These are phyloP conservation scores for Hypselothyrea guttata DNA, from an alignment of 2,888 invertebrate genomes.

Conservation along the genomic window DNA sequence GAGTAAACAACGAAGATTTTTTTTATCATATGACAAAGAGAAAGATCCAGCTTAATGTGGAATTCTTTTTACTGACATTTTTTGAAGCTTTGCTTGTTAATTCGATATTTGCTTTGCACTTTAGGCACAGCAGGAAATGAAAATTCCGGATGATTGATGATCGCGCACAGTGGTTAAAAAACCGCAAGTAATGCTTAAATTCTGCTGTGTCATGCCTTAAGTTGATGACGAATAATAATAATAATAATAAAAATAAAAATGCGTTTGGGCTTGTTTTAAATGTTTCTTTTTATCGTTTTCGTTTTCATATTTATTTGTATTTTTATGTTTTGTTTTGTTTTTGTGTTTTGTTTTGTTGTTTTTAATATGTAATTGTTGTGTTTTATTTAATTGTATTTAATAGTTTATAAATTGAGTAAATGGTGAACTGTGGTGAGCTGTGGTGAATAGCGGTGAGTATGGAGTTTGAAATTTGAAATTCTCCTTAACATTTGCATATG, in stretches of 20 bases:
- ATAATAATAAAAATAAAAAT: background rate
- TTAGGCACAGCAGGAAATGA: too few relatives aligned
- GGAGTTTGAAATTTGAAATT: background rate
- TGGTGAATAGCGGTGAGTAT: background rate
- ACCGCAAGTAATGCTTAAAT: too few relatives aligned
- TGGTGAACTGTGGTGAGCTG: constrained; percentile 2
- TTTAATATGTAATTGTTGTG: constrained; percentile 26
- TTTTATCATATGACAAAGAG: too few relatives aligned
- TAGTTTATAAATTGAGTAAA: constrained; percentile 40
- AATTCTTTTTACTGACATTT: too few relatives aligned
- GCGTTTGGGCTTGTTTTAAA: background rate
- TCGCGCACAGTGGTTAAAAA: too few relatives aligned
- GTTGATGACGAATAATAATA: too few relatives aligned
- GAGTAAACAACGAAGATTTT: too few relatives aligned
- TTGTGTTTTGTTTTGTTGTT: constrained; percentile 36
- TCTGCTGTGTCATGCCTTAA: too few relatives aligned
- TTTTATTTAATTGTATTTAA: constrained; percentile 31
- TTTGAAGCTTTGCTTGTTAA: too few relatives aligned
- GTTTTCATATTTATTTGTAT: constrained; percentile 3
- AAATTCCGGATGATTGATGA: too few relatives aligned
- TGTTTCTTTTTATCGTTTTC: background rate
- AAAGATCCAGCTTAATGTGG: too few relatives aligned
- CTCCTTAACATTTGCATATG: background rate
- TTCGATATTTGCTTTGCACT: too few relatives aligned
- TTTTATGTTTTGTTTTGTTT: constrained; percentile 33